Conservation (phyloP, 2,113 vertebrate species). For the Tragelaphus imberbis region DNA sequence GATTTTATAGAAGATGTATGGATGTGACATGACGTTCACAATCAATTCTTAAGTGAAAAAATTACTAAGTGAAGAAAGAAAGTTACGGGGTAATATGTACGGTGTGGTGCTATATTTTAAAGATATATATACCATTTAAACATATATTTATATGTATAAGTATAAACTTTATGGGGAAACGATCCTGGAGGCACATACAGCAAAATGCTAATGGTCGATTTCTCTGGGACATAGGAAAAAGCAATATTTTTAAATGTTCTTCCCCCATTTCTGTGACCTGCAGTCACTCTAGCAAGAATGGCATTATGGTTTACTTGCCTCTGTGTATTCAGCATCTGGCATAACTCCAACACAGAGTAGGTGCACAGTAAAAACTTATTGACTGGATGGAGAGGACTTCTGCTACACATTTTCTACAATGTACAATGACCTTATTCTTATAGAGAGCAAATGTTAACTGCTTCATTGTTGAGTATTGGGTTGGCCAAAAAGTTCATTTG, state of each 20-base stretch:
- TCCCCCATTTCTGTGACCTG: not conserved
- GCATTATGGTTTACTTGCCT: not conserved
- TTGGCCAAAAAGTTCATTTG: not conserved
- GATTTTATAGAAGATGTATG: not conserved
- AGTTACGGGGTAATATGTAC: not conserved
- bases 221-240: not conserved
- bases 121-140: not conserved
- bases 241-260: not conserved
- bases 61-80: not conserved
- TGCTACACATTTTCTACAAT: not conserved
- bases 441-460: not conserved
- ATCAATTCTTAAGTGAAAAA: not conserved
- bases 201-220: not conserved
- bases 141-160: not conserved
- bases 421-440: not conserved
- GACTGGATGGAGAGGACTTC: not conserved
- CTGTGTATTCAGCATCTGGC: accelerated
- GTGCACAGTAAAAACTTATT: not conserved
- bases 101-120: not conserved
- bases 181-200: not conserved
- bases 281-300: accelerated
- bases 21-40: not conserved
- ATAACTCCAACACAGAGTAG: not conserved
- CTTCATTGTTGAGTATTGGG: not conserved
- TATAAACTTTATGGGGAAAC: not conserved